phyloP scores from a whole-genome alignment of 2,797 vertebrate species.

The Martes flavigula region DNA sequence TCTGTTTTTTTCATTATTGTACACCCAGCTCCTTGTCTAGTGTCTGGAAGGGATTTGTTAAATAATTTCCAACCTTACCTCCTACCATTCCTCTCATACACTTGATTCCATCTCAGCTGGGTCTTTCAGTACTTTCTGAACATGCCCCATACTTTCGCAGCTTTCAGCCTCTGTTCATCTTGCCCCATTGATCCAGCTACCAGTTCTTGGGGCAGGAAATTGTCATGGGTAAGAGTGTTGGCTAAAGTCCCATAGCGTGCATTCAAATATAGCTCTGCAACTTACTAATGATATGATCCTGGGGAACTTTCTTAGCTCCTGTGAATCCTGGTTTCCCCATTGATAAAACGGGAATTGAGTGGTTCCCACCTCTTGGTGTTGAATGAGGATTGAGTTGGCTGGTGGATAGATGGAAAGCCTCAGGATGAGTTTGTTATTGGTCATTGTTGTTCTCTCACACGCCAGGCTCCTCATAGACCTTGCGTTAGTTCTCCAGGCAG shows the following conservation, averaged over 20 bases:
- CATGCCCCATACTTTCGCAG: background rate
- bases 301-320: background rate
- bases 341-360: background rate
- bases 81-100: background rate
- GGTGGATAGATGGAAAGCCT: background rate
- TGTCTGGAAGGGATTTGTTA: background rate
- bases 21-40: too few relatives aligned
- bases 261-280: background rate
- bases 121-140: background rate
- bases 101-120: background rate
- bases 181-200: background rate
- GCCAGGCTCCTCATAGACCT: background rate
- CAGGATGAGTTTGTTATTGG: background rate
- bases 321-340: background rate
- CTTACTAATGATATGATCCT: background rate
- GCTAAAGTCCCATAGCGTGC: background rate
- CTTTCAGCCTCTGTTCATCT: background rate
- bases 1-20: background rate
- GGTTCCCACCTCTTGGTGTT: background rate
- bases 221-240: background rate
- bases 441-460: fast-evolving
- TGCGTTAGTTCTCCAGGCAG: background rate
- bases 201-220: background rate
- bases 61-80: background rate
- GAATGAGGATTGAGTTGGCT: background rate